A percentile compares a stretch with the other conserved stretches of the same genome.
phyloP scores from a whole-genome alignment of 2,888 invertebrate genomes.

The Deilephila elpenor region DNA sequence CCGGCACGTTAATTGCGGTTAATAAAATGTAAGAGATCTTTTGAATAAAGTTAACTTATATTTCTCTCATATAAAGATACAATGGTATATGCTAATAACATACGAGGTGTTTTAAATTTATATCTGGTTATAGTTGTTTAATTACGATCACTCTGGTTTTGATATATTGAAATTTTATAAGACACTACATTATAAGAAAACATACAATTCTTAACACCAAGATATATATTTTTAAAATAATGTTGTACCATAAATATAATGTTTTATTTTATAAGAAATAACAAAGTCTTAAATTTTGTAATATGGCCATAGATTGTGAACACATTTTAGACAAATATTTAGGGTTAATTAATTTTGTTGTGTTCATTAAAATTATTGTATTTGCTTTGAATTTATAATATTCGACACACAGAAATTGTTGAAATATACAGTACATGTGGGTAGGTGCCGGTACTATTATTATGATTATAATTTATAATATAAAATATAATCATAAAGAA shows the following conservation, averaged over 20 bases:
- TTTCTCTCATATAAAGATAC: background rate
- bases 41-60: background rate
- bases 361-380: conserved; percentile 24
- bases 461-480: background rate
- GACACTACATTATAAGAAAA: background rate
- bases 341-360: conserved; percentile 22
- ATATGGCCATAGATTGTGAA: conserved; percentile 51
- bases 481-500: background rate
- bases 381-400: conserved; percentile 1
- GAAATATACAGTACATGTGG: conserved; percentile 9
- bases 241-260: background rate
- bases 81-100: background rate
- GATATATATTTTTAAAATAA: conserved; percentile 8
- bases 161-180: background rate
- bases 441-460: background rate
- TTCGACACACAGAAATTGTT: too few relatives aligned
- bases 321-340: conserved; percentile 39
- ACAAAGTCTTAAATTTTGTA: conserved; percentile 28
- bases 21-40: background rate
- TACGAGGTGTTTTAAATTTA: background rate
- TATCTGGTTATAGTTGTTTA: background rate
- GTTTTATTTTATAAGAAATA: conserved; percentile 3
- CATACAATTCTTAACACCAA: background rate
- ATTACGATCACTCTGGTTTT: background rate
- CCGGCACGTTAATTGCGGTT: conserved; percentile 1